These are phyloP conservation scores for Labeo catla DNA, from an alignment of 2,113 vertebrate species.

Conservation along the genomic window DNA sequence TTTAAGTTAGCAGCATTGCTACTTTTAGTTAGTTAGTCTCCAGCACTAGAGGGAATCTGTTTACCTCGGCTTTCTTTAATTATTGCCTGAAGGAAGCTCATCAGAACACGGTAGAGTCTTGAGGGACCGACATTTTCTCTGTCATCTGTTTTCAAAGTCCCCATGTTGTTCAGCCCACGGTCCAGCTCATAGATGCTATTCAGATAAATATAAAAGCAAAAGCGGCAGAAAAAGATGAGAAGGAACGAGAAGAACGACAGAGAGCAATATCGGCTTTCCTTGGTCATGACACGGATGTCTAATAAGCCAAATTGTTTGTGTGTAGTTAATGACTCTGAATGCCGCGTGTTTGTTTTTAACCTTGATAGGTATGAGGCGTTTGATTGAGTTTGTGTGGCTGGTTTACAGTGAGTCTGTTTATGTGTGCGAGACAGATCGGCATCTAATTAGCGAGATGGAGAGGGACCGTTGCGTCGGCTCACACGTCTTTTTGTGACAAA, in stretches of 20 bases:
- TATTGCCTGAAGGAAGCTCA: constrained; percentile 36
- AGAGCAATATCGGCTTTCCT: not conserved
- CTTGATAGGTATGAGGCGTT: constrained; percentile 10
- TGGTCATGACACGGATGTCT: constrained; percentile 20
- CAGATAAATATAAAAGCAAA: constrained; percentile 28
- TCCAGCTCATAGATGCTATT: constrained; percentile 1
- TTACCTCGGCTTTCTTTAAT: constrained; percentile 22
- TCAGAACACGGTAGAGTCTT: constrained; percentile 32
- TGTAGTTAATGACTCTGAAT: constrained; percentile 19
- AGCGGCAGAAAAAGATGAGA: not conserved
- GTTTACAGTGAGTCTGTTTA: not conserved
- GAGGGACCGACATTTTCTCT: constrained; percentile 42
- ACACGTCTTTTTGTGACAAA: not conserved
- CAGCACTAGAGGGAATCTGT: not conserved
- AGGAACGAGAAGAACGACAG: not conserved
- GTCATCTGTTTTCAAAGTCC: constrained; percentile 47
- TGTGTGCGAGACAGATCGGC: not conserved
- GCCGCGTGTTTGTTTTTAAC: not conserved
- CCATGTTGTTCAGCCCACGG: constrained; percentile 31
- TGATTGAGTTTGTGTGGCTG: not conserved
- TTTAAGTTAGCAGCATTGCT: not conserved
- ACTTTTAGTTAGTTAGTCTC: constrained; percentile 12
- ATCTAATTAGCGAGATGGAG: not conserved
- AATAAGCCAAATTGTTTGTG: constrained; percentile 1
- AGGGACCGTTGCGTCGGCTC: not conserved